These are phyloP conservation scores for Lates calcarifer DNA, from an alignment of 2,113 vertebrate species.

Conservation along the genomic window DNA sequence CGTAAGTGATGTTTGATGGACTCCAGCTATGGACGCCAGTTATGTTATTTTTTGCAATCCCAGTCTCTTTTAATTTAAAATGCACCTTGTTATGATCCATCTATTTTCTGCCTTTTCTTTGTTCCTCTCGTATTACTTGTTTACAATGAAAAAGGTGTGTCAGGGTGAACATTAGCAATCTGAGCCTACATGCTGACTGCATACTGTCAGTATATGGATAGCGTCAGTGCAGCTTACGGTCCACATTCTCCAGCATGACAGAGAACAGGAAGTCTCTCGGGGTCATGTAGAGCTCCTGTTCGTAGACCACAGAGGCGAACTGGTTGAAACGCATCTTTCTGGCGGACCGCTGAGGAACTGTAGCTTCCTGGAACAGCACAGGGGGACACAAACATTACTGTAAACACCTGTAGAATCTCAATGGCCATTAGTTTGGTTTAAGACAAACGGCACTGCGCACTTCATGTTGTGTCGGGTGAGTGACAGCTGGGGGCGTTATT, in stretches of 20 bases:
- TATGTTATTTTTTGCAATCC: neutral
- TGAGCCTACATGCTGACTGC: neutral
- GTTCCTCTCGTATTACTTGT: neutral
- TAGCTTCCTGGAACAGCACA: constrained; percentile 47
- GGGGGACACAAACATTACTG: neutral
- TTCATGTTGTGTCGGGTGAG: neutral
- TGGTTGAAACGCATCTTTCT: constrained; percentile 87
- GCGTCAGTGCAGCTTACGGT: constrained; percentile 86
- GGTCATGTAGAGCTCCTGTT: constrained; percentile 94
- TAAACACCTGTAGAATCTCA: neutral
- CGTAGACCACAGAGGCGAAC: constrained; percentile 91
- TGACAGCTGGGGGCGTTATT: constrained; percentile 14
- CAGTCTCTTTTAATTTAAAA: neutral
- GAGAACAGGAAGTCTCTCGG: constrained; percentile 97
- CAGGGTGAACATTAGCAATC: neutral
- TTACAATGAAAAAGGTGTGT: neutral
- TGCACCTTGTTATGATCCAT: neutral
- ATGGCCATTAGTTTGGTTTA: no score
- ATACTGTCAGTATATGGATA: neutral
- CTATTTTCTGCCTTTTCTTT: neutral
- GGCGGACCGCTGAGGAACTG: constrained; percentile 50
- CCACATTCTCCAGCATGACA: constrained; percentile 91
- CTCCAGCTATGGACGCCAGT: no score
- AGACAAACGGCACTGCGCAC: no score
- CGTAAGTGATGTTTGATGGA: no score